Evolutionary conservation across 2,797 vertebrate species (phyloP), one percentile per base, ranked within the genome.

Genomic region (Chromobotia macracanthus): DNA sequence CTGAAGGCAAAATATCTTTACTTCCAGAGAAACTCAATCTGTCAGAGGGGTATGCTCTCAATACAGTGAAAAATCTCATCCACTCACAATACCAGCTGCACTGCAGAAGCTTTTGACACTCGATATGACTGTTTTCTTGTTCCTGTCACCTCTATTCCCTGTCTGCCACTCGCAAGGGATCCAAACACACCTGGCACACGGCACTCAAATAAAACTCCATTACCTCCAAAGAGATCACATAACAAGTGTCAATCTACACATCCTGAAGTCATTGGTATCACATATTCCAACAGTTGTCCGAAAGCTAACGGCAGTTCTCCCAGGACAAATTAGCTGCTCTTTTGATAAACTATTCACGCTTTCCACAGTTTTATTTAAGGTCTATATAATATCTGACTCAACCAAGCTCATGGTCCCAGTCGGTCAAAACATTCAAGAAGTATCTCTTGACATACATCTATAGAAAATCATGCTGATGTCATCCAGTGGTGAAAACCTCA

Each of bases 61-160:
- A 25, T 44, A 44, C 15, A 11, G 19, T 56, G 19, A 41, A 72
- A 25, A 44, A 35, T 51, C 48, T 16, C 38, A 41, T 44, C 41
- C 25, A 2, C 63, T 15, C 65, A 46, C 12, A 56, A 71, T 3
- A 21, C 18, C 48, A 51, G 11, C 18, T 71, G 16, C n/a, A 71
- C 51, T 23, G 31, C 31, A 71, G 50, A 71, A 8, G 31, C 15
- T 41, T 72, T 58, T 58, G 19, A 44, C 69, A 72, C 51, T 23
- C 69, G 23, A 72, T 72, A 58, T 1, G 56, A 13, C 13, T 0
- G 3, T 23, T 72, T 56, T 68, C 3, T n/a, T n/a, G 2, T 65
- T 55, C 38, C 48, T 55, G 38, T 41, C 3, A 53, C 11, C 31
- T 58, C 35, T 25, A 38, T 46, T 72, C 41, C 5, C 15, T 1